Evolutionary conservation across 2,797 vertebrate species (phyloP), one percentile per base, ranked within the genome.

Genomic region (Bucorvus abyssinicus): DNA sequence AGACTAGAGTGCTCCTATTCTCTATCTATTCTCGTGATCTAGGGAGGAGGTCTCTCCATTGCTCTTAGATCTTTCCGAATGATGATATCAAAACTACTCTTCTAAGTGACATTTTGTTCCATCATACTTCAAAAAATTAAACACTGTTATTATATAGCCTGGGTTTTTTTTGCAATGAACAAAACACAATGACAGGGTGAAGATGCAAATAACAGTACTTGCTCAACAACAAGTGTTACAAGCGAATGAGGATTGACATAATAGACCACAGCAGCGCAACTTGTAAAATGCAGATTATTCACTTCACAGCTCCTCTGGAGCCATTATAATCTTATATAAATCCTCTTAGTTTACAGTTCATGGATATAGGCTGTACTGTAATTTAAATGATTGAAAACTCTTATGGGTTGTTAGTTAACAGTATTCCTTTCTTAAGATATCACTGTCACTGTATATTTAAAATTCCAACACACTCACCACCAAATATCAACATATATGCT

Each of bases 251-350:
- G 81, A 80, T 18, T 87, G 83, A 87, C 80, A 94, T 57, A 73
- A 91, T 17, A 94, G 91, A 90, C 81, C 80, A 91, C 56, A 93
- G 77, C 60, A 80, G 38, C 3, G 21, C 22, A 83, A 93, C 56
- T 74, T 78, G 60, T 83, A 87, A 96, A 92, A 93, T 56, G 45
- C 53, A 93, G 78, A 89, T 97, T 89, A 93, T 42, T 94, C 85
- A 90, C 88, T 94, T 91, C 81, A 90, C 45, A 80, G 71, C 60
- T 93, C 60, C 71, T 81, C 64, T 87, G 60, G 57, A 93, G 84
- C 18, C 7, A 84, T 89, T 77, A 87, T 71, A 89, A 87, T 92
- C 71, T 94, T 77, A 75, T 24, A 87, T 57, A 95, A 89, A 93
- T 92, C 75, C 74, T 90, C 80, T 90, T 85, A 59, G 74, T 77